phyloP scores from a whole-genome alignment of 2,888 invertebrate genomes.

The Xestia c-nigrum region DNA sequence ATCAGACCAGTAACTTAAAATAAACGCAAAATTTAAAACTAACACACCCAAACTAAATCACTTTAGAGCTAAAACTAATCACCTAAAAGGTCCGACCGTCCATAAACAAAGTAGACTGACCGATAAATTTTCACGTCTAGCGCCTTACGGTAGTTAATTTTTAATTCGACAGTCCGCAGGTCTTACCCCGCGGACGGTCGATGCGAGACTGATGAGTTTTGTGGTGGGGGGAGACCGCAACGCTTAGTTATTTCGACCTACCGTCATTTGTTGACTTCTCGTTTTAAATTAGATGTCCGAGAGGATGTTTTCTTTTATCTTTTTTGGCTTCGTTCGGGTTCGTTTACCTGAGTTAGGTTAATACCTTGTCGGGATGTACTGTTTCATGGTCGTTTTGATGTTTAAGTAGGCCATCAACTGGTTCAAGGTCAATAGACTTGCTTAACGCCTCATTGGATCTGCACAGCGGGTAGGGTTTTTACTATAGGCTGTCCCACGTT shows the following conservation, averaged over 20 bases:
- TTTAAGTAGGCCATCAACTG: neutral
- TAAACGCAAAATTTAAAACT: conserved; percentile 50
- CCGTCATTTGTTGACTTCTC: conserved; percentile 86
- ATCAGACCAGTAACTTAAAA: conserved; percentile 27
- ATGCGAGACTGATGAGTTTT: conserved; percentile 84
- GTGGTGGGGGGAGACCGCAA: conserved; percentile 80
- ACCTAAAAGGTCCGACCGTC: conserved; percentile 78
- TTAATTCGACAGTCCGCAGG: conserved; percentile 84
- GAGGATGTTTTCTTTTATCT: conserved; percentile 72
- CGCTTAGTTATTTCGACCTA: conserved; percentile 87
- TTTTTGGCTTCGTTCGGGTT: conserved; percentile 47
- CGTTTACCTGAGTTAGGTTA: conserved; percentile 51
- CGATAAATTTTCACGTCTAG: conserved; percentile 82
- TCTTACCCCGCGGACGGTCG: conserved; percentile 81
- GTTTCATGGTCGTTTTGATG: conserved; percentile 24
- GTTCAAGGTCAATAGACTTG: conserved; percentile 20
- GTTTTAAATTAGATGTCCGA: conserved; percentile 85
- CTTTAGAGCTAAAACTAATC: conserved; percentile 78
- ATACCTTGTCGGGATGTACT: conserved; percentile 15
- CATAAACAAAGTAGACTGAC: conserved; percentile 82
- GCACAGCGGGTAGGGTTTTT: too few relatives aligned
- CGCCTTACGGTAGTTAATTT: conserved; percentile 83
- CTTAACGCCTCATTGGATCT: neutral
- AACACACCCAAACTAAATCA: conserved; percentile 70
- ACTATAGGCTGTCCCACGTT: neutral